Conservation (phyloP, 2,888 invertebrate genomes). For the Stenoptilia bipunctidactyla region DNA sequence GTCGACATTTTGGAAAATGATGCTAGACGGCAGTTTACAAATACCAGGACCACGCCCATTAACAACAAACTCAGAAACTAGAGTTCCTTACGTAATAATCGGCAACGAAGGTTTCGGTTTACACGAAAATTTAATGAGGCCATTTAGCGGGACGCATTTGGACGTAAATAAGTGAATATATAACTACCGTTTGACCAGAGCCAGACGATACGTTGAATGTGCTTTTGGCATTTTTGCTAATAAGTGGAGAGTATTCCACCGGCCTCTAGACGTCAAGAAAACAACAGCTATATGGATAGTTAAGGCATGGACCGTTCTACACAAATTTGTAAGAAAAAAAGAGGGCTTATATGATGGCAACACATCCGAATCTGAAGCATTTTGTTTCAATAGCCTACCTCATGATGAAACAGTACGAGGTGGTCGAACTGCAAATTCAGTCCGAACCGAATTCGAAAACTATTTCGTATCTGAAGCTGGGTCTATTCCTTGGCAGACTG, state of each 20-base stretch:
- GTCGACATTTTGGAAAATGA: conserved; percentile 3
- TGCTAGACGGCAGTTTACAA: neutral
- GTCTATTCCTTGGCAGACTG: conserved; percentile 16
- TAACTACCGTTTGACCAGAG: conserved; percentile 5
- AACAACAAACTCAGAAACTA: neutral
- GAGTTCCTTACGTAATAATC: conserved; percentile 5
- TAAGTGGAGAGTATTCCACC: conserved; percentile 3
- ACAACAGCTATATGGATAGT: neutral
- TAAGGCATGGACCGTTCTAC: conserved; percentile 5
- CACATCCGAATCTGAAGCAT: too few relatives aligned
- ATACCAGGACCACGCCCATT: conserved; percentile 2
- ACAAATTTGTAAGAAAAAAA: conserved; percentile 16
- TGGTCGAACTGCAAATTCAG: conserved; percentile 12
- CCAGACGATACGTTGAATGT: neutral
- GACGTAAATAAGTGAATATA: conserved; percentile 2
- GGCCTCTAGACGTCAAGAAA: neutral
- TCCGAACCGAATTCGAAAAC: conserved; percentile 16
- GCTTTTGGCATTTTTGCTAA: neutral
- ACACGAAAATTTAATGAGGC: conserved; percentile 3
- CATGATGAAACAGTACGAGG: too few relatives aligned
- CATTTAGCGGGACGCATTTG: neutral
- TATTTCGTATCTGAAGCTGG: conserved; percentile 16
- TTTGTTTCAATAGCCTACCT: too few relatives aligned
- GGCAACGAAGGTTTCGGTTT: conserved; percentile 5
- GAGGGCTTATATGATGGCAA: too few relatives aligned